These are phyloP conservation scores for Oscheius myriophilus DNA, from an alignment of 2,888 invertebrate genomes.

Conservation along the genomic window DNA sequence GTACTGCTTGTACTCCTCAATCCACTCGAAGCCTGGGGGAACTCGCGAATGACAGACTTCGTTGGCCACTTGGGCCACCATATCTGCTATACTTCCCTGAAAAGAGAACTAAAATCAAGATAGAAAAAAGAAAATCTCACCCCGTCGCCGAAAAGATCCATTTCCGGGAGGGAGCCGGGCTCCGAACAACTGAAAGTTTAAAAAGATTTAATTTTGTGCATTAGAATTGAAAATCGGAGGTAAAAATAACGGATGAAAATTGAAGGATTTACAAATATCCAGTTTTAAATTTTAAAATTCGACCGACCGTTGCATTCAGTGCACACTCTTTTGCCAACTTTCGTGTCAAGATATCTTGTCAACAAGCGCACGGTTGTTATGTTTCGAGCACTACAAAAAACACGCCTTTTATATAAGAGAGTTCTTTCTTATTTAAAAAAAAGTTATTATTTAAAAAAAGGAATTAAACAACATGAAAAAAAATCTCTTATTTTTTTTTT, in stretches of 20 bases:
- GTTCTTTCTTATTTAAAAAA: no score
- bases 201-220: background rate
- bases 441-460: no score
- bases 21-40: slow-evolving; percentile 56
- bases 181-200: background rate
- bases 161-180: background rate
- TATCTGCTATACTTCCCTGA: slow-evolving; percentile 55
- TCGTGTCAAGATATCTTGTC: no score
- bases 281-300: no score
- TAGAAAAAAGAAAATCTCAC: background rate
- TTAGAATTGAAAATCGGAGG: background rate
- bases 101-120: background rate
- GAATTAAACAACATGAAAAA: no score
- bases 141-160: slow-evolving; percentile 20
- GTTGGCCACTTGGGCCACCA: slow-evolving; percentile 60
- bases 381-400: no score
- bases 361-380: no score
- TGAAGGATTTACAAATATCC: no score
- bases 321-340: no score
- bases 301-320: no score
- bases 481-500: slow-evolving; percentile 1
- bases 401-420: no score
- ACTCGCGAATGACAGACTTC: slow-evolving; percentile 49
- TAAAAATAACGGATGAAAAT: background rate
- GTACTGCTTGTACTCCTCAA: slow-evolving; percentile 60